phyloP scores from a whole-genome alignment of 2,888 invertebrate genomes.

The Steinernema hermaphroditum region DNA sequence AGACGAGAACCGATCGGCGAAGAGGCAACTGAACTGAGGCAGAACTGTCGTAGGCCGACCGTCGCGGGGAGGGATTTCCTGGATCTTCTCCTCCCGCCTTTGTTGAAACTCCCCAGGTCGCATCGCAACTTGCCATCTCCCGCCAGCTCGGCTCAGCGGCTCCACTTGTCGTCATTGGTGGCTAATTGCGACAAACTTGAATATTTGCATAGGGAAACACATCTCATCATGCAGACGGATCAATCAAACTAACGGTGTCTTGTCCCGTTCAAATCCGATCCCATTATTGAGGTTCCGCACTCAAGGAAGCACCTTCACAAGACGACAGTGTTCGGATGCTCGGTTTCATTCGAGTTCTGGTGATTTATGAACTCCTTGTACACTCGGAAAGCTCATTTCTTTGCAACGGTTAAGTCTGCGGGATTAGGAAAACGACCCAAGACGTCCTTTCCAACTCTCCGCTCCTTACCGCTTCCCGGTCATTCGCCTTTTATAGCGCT shows the following conservation, averaged over 20 bases:
- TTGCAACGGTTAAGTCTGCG: constrained; percentile 12
- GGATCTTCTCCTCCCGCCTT: constrained; percentile 30
- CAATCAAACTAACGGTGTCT: constrained; percentile 3
- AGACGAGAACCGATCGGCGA: constrained; percentile 12
- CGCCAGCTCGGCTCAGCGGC: not conserved
- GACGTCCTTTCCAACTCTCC: constrained; percentile 19
- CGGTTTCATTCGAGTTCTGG: constrained; percentile 1
- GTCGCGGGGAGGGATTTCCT: constrained; percentile 28
- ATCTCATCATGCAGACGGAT: not conserved
- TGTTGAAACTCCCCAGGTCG: constrained; percentile 24
- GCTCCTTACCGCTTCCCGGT: constrained; percentile 11
- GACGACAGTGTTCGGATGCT: not conserved
- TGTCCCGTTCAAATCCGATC: not conserved
- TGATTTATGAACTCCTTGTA: constrained; percentile 26
- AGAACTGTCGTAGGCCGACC: constrained; percentile 24
- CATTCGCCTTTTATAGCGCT: constrained; percentile 14
- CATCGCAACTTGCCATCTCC: constrained; percentile 1
- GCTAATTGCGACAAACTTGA: constrained; percentile 29
- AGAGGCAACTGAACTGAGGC: not conserved
- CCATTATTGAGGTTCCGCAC: not conserved
- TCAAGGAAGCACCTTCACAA: not conserved
- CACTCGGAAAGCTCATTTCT: constrained; percentile 15
- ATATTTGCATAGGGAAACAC: constrained; percentile 11
- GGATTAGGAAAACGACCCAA: constrained; percentile 12
- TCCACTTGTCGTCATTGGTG: constrained; percentile 5